Evolutionary conservation across 2,113 vertebrate genomes (phyloP), one percentile per base, ranked within the genome.

Genomic region (Sapayoa aenigma): DNA sequence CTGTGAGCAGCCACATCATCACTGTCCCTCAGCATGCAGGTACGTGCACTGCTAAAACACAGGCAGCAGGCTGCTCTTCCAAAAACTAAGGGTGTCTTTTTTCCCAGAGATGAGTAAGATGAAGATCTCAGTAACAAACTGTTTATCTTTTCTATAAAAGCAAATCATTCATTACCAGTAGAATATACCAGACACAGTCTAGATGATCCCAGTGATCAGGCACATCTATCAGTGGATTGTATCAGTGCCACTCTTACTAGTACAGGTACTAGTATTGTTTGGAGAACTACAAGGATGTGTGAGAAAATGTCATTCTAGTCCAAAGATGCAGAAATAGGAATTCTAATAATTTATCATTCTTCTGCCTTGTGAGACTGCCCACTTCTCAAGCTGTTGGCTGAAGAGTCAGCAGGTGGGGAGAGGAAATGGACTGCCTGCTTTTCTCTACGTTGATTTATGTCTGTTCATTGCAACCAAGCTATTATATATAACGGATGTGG

Each of bases 361-460:
- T 44, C 72, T 84, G 44, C 82, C 52, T 42, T 85, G 49, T 84
- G 79, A 73, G 47, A 71, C 81, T 90, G 39, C 73, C 63, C 37
- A 44, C 50, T 75, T 68, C n/a, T 91, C 59, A 49, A 46, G 25
- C 50, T 79, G 16, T 53, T 58, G 41, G 25, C 60, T 39, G 88
- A 81, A 72, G 25, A 65, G 50, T 67, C 62, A 91, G 63, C 53
- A 91, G 71, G n/a, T 82, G 37, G 30, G 16, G 19, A 82, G 46
- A 84, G 62, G 47, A 78, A 75, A 69, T 33, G 62, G 15, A n/a
- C 20, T 74, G 69, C 11, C 39, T 85, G 18, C 42, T 93, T 85
- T 92, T 68, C 50, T 47, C 80, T 67, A 41, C 8, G 17, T 50
- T 95, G 74, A 96, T 95, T 96, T 96, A 86, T 93, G 72, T 44